These are phyloP conservation scores for Morinoia aosen DNA, from an alignment of 2,888 invertebrate species.

Conservation along the genomic window DNA sequence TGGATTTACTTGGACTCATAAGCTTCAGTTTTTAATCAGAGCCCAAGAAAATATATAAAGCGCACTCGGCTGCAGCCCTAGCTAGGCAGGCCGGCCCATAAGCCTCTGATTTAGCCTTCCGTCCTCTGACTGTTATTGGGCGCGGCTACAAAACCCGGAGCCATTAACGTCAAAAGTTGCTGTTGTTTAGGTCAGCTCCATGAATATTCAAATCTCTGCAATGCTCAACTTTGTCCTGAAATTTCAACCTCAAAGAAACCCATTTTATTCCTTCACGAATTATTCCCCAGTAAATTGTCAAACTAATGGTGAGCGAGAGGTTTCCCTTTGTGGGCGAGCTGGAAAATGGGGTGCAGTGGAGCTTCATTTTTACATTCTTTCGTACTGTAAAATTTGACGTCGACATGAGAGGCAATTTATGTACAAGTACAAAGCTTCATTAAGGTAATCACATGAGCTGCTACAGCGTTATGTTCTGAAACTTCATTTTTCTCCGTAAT, in stretches of 20 bases:
- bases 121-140: constrained; percentile 26
- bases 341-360: background rate
- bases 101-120: constrained; percentile 15
- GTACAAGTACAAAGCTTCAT: background rate
- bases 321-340: background rate
- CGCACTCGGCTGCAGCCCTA: background rate
- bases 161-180: constrained; percentile 34
- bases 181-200: constrained; percentile 40
- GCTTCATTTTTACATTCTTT: background rate
- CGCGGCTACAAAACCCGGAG: background rate
- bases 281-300: background rate
- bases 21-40: background rate
- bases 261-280: background rate
- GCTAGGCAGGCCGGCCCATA: background rate
- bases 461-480: background rate
- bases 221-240: constrained; percentile 30
- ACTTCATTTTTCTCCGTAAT: background rate
- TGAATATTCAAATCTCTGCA: constrained; percentile 37
- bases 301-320: background rate
- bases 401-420: background rate
- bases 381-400: background rate
- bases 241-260: constrained; percentile 13
- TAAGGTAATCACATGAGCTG: background rate
- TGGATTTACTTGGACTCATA: background rate
- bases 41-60: background rate